Evolutionary conservation across 2,888 invertebrate species (phyloP), one percentile per base, ranked within the genome.

Genomic region (Cepaea hortensis): DNA sequence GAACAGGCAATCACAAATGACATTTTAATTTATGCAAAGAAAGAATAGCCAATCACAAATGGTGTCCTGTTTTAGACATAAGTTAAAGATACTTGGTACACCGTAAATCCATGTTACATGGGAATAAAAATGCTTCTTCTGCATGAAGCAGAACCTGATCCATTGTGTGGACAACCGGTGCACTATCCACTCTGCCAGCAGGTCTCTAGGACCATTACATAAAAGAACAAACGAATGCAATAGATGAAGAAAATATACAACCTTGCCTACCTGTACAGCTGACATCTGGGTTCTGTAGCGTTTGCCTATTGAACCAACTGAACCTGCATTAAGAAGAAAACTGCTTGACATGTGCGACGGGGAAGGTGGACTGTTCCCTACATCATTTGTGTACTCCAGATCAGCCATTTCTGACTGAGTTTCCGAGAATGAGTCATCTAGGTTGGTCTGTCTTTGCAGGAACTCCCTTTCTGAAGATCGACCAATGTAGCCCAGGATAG

Each of bases 271-370:
- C 96, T 98, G 98, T 85, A 95, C 91, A 85, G 95, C 95, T 80
- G 95, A 95, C 97, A 99, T 98, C 95, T 98, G 98, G 15, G 99
- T 99, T 89, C 98, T 96, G 95, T 96, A 98, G 90, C 98, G 96
- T 95, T 98, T 98, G 85, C 85, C 87, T n/a, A 87, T 88, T 84
- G 91, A 91, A 82, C 68, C 62, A 9, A 35, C n/a, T 18, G 76
- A 65, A 62, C 48, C 62, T 7, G 75, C 70, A 0, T 55, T 68
- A 65, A 76, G 23, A n/a, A 72, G 80, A 9, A 70, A 46, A 65
- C 48, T 68, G 50, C 35, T 86, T 55, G 23, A 68, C 20, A 90
- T 91, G 86, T 88, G 91, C 62, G 94, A 97, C 76, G 97, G 97
- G 18, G 96, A 95, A 3, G 96, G 96, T 90, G 96, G 96, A 92